These are phyloP conservation scores for Tigriopus californicus DNA, from an alignment of 2,888 invertebrate species.

Conservation along the genomic window DNA sequence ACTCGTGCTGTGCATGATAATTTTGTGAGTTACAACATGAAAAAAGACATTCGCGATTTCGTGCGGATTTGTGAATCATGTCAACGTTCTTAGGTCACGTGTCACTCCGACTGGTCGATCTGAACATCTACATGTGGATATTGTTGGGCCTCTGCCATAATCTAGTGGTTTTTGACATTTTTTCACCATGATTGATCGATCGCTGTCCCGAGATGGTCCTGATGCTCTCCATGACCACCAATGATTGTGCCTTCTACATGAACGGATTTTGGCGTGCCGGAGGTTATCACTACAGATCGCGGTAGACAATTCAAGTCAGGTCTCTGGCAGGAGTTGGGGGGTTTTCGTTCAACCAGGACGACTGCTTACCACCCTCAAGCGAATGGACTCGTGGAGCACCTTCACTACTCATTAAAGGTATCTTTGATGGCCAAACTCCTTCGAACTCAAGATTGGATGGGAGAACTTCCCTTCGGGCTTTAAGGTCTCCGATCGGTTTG, in stretches of 20 bases:
- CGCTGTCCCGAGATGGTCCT: constrained; percentile 9
- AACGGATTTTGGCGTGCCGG: background rate
- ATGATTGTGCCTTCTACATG: constrained; percentile 21
- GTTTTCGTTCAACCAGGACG: background rate
- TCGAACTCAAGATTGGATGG: too few relatives aligned
- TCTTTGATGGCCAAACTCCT: too few relatives aligned
- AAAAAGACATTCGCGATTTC: background rate
- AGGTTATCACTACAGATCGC: constrained; percentile 2
- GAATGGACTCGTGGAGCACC: background rate
- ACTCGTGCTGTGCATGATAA: too few relatives aligned
- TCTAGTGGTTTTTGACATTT: constrained; percentile 11
- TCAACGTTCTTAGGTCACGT: constrained; percentile 7
- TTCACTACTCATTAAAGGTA: constrained; percentile 17
- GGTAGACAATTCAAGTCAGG: background rate
- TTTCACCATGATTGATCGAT: constrained; percentile 7
- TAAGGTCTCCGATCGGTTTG: too few relatives aligned
- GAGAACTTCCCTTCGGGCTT: too few relatives aligned
- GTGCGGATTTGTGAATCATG: background rate
- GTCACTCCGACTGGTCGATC: background rate
- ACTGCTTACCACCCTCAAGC: background rate
- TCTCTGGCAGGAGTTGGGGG: background rate
- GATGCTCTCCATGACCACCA: constrained; percentile 20
- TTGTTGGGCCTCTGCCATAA: constrained; percentile 10
- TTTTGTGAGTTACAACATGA: too few relatives aligned
- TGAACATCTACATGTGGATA: constrained; percentile 4